Base-by-base conservation (phyloP, 1,140 invertebrate species). In the Laodelphax striatellus region DNA sequence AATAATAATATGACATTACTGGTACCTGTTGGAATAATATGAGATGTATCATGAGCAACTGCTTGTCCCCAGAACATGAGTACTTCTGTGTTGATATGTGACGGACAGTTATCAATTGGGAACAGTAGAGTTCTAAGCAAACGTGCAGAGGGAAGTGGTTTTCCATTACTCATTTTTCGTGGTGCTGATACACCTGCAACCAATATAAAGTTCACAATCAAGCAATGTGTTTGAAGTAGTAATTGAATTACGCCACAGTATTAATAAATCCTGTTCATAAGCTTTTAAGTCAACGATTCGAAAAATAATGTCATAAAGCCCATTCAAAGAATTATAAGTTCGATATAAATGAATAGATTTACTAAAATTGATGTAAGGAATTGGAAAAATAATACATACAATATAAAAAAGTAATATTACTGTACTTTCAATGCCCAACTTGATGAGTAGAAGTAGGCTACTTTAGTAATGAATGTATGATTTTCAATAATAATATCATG, bases 31-130 rank as follows among this genome's bases (percentile, higher is more conserved):
- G 34, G 38, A 5, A 46, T 22, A 3, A 66, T 60, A 8, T 73
- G 72, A 8, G 75, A 66, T 31, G 79, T 63, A 63, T 82, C 80
- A 60, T 83, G 80, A 1, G 80, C 76, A 8, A 83, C 57, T 55
- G 81, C 72, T 66, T 83, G 81, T 0, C 80, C 80, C 77, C 79
- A 82, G 58, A 80, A 75, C 77, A 81, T 78, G 5, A 76, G 65
- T 16, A 70, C 64, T 10, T 72, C 63, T 14, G 70, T 71, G n/a
- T 66, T 62, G n/a, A 72, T 64, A 0, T 64, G 67, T 62, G 79
- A 76, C 2, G 71, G 66, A 4, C 72, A 64, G 1, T 75, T 66
- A 10, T 65, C 61, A 55, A 75, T 76, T 3, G 71, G 63, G 60
- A 80, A 76, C 22, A 80, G 57, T n/a, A 70, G 63, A 6, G 70